Evolutionary conservation across 2,797 vertebrate species (phyloP).

Genomic region (Aulostomus chinensis): DNA sequence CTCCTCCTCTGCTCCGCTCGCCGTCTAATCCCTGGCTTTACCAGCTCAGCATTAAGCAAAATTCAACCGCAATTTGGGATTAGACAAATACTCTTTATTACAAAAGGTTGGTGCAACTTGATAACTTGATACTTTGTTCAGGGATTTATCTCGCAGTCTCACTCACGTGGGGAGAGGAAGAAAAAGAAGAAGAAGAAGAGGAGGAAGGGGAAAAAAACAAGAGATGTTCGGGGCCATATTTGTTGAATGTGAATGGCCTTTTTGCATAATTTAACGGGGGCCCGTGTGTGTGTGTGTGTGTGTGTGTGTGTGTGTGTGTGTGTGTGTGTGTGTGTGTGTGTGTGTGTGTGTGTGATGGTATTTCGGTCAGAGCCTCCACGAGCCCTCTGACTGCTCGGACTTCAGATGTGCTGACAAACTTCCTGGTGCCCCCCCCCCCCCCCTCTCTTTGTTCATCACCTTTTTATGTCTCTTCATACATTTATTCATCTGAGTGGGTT

Average conservation of each 20-base stretch:
- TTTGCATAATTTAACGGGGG: conserved; percentile 73
- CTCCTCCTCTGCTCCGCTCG: conserved; percentile 26
- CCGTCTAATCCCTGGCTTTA: conserved; percentile 90
- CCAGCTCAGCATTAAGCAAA: conserved; percentile 88
- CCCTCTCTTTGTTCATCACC: no score
- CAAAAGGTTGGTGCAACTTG: conserved; percentile 83
- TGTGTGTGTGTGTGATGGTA: no score
- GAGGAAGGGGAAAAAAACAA: conserved; percentile 42
- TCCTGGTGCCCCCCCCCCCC: no score
- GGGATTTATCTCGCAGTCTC: conserved; percentile 76
- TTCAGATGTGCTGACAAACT: conserved; percentile 52
- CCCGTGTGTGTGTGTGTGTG: conserved; percentile 19
- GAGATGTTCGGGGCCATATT: conserved; percentile 70
- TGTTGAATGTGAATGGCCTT: conserved; percentile 75
- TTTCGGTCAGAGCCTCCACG: conserved; percentile 32
- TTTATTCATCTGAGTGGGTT: no score
- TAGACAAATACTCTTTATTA: conserved; percentile 92
- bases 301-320: neutral
- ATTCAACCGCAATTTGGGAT: conserved; percentile 91
- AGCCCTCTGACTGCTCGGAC: conserved; percentile 50
- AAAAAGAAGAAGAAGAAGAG: neutral
- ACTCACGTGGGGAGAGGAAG: conserved; percentile 53
- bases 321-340: neutral
- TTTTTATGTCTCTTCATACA: no score
- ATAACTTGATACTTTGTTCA: conserved; percentile 84